A percentile compares a stretch with the other conserved stretches of the same genome.
phyloP scores from a whole-genome alignment of 2,113 vertebrate species.

The Syngnathus floridae region DNA sequence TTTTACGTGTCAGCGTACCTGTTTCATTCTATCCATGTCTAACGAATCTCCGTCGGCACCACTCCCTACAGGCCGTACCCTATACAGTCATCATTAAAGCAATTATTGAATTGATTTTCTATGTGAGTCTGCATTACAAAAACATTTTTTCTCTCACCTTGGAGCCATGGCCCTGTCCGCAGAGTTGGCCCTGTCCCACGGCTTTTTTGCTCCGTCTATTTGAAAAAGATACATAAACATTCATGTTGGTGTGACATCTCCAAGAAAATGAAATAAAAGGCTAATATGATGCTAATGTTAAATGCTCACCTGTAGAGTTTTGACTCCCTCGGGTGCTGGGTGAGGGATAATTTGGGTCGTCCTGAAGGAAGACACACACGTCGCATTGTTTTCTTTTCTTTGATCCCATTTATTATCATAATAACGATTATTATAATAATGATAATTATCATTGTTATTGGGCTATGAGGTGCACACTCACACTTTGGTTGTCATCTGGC shows the following conservation, averaged over 20 bases:
- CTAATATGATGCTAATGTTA: neutral
- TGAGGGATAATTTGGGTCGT: conserved; percentile 84
- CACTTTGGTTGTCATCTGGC: conserved; percentile 90
- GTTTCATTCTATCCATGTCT: conserved; percentile 96
- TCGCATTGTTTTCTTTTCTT: neutral
- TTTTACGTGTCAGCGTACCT: conserved; percentile 64
- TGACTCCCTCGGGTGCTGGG: conserved; percentile 79
- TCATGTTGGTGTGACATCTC: neutral
- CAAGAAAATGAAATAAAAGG: neutral
- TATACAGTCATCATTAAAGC: conserved; percentile 39
- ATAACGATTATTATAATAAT: neutral
- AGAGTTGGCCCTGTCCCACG: conserved; percentile 95
- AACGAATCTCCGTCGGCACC: conserved; percentile 83
- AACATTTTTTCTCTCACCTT: conserved; percentile 71
- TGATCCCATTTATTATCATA: neutral
- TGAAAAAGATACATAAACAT: neutral
- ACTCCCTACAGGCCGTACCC: conserved; percentile 85
- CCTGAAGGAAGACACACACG: conserved; percentile 64
- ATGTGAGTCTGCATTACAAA: conserved; percentile 10
- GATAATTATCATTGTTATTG: neutral
- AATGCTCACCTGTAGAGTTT: conserved; percentile 77
- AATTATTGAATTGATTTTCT: conserved; percentile 3
- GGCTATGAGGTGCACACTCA: conserved; percentile 61
- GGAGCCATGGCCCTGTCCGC: conserved; percentile 89
- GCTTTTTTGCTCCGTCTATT: conserved; percentile 87